phyloP scores from a whole-genome alignment of 2,797 vertebrate genomes.

The Triplophysa bombifrons region DNA sequence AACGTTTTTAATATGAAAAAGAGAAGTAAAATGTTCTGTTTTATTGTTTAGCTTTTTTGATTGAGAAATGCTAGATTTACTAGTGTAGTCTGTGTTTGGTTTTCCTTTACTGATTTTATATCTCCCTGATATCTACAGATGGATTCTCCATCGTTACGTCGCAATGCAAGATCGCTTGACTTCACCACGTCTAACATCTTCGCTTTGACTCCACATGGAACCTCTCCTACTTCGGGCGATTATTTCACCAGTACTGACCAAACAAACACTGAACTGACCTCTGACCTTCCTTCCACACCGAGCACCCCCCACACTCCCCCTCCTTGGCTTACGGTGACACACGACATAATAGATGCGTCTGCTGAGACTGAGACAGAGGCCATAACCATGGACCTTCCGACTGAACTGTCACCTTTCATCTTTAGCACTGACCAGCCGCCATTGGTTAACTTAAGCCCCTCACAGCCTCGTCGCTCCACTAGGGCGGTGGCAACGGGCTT shows the following conservation, averaged over 20 bases:
- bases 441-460: conserved; percentile 75
- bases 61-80: not conserved
- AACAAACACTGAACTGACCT: conserved; percentile 36
- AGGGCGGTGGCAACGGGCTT: conserved; percentile 62
- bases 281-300: conserved; percentile 63
- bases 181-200: conserved; percentile 74
- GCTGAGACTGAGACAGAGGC: conserved; percentile 71
- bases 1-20: too few relatives aligned
- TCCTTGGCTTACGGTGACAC: conserved; percentile 30
- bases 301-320: conserved; percentile 40
- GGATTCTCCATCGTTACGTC: conserved; percentile 58
- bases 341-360: conserved; percentile 25
- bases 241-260: conserved; percentile 49
- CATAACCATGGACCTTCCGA: conserved; percentile 68
- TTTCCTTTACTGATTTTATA: not conserved
- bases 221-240: conserved; percentile 59
- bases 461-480: conserved; percentile 68
- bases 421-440: conserved; percentile 76
- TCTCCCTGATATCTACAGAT: conserved; percentile 67
- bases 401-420: conserved; percentile 56
- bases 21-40: too few relatives aligned
- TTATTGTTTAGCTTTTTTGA: too few relatives aligned
- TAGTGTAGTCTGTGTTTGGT: not conserved
- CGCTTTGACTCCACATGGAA: conserved; percentile 70
- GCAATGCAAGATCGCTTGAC: conserved; percentile 82